phyloP scores from a whole-genome alignment of 2,113 vertebrate species.

The Megalops atlanticus region DNA sequence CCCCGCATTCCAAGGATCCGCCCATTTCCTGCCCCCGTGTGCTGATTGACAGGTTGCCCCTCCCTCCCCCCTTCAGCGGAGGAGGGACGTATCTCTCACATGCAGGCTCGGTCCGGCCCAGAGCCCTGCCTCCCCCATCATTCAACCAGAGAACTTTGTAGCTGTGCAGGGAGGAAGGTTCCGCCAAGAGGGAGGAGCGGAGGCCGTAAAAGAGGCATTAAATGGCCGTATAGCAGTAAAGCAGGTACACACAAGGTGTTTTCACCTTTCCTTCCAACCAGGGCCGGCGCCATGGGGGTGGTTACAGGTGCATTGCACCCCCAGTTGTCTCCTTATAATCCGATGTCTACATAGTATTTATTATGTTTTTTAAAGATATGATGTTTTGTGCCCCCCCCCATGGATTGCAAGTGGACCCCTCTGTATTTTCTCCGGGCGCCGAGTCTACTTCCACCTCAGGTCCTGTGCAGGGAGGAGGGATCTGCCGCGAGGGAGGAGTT shows the following conservation, averaged over 20 bases:
- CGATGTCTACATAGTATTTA: too few species aligned
- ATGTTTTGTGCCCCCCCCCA: too few species aligned
- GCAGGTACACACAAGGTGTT: not conserved
- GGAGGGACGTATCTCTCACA: conserved; percentile 30
- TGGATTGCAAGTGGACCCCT: too few species aligned
- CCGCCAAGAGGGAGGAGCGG: not conserved
- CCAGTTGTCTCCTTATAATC: too few species aligned
- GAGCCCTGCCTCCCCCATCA: conserved; percentile 22
- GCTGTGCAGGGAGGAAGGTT: not conserved
- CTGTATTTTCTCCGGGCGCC: too few species aligned
- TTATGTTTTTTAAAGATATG: too few species aligned
- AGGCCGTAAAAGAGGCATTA: not conserved
- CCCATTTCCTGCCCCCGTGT: conserved; percentile 34
- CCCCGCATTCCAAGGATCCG: conserved; percentile 54
- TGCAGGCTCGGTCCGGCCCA: conserved; percentile 25
- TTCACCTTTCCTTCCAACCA: too few species aligned
- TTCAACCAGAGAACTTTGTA: conserved; percentile 1
- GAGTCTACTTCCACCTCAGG: too few species aligned
- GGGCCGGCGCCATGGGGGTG: too few species aligned
- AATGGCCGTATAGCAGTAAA: not conserved
- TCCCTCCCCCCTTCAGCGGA: conserved; percentile 38
- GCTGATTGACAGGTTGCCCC: conserved; percentile 42
- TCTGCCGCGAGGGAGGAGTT: not conserved
- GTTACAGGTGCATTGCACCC: too few species aligned
- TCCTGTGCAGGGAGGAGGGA: not conserved